Evolutionary conservation across 92 coral and sea anemone genomes (phyloP).

Genomic region (Meandrina meandrites): DNA sequence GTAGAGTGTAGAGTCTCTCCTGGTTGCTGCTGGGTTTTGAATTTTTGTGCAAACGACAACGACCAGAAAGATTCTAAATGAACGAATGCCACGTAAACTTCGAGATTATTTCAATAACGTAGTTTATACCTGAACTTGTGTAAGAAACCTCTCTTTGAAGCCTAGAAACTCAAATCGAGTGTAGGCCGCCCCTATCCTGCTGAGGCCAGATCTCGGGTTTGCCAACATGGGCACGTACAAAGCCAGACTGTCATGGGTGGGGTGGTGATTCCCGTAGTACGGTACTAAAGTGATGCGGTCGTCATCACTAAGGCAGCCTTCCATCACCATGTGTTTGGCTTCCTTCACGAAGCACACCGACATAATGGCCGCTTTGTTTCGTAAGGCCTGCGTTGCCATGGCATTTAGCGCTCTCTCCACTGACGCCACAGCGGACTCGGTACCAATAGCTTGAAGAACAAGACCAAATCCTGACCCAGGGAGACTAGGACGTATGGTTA

Average conservation of each 20-base stretch:
- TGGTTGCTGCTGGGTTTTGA: too few species aligned
- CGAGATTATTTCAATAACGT: not conserved
- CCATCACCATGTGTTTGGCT: conserved; percentile 85
- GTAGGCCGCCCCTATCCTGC: conserved; percentile 43
- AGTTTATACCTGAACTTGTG: conserved; percentile 70
- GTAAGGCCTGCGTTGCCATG: conserved; percentile 66
- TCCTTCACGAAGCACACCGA: conserved; percentile 93
- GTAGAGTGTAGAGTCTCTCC: too few species aligned
- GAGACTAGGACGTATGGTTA: conserved; percentile 82
- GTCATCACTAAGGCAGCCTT: conserved; percentile 77
- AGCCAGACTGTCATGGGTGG: conserved; percentile 84
- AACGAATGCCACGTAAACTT: not conserved
- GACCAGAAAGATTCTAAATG: too few species aligned
- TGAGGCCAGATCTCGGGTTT: conserved; percentile 49
- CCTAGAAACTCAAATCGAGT: conserved; percentile 68
- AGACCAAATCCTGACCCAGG: conserved; percentile 78
- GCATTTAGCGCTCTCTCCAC: conserved; percentile 82
- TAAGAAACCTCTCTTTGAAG: conserved; percentile 80
- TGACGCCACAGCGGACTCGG: conserved; percentile 83
- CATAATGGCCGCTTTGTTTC: conserved; percentile 79
- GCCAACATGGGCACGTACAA: conserved; percentile 85
- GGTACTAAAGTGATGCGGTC: conserved; percentile 89
- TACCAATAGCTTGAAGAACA: conserved; percentile 89
- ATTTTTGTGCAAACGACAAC: too few species aligned
- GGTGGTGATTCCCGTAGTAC: conserved; percentile 82